These are phyloP conservation scores for Drosophila neonasuta DNA, from an alignment of 2,888 invertebrate genomes.

Conservation along the genomic window DNA sequence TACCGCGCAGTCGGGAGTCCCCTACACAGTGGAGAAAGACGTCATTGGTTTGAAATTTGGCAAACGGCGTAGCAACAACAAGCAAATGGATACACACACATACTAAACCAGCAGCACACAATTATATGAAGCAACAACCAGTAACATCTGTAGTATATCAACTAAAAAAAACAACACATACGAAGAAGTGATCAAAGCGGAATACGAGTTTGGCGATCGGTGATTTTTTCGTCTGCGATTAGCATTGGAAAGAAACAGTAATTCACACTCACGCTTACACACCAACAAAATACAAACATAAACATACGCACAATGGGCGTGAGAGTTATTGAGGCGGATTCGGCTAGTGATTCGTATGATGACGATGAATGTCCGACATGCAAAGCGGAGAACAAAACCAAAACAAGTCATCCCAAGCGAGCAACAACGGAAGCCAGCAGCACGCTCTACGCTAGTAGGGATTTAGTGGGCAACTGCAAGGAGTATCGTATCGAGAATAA, in stretches of 20 bases:
- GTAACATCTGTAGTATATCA: slow-evolving; percentile 26
- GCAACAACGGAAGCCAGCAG: slow-evolving; percentile 19
- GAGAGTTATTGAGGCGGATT: slow-evolving; percentile 68
- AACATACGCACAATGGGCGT: slow-evolving; percentile 66
- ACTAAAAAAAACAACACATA: slow-evolving; percentile 23
- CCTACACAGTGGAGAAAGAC: slow-evolving; percentile 42
- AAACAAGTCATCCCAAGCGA: slow-evolving; percentile 39
- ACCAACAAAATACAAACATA: slow-evolving; percentile 3
- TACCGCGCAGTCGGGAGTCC: slow-evolving; percentile 46
- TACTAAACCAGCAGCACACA: slow-evolving; percentile 1
- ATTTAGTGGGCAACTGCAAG: slow-evolving; percentile 80
- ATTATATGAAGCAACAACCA: slow-evolving; percentile 33
- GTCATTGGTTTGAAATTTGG: slow-evolving; percentile 27
- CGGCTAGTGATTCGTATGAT: slow-evolving; percentile 71
- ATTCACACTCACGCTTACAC: slow-evolving; percentile 25
- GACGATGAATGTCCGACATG: slow-evolving; percentile 69
- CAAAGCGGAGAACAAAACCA: slow-evolving; percentile 34
- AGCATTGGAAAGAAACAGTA: slow-evolving; percentile 50
- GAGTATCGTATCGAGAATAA: slow-evolving; percentile 80
- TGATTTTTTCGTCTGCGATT: slow-evolving; percentile 66
- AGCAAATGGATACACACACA: slow-evolving; percentile 53
- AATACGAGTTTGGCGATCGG: slow-evolving; percentile 37
- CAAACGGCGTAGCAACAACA: slow-evolving; percentile 24
- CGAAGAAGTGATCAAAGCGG: slow-evolving; percentile 40
- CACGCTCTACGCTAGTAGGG: slow-evolving; percentile 54